Base-by-base conservation (phyloP, 2,113 vertebrate genomes). In the Orientallactaga bullata region DNA sequence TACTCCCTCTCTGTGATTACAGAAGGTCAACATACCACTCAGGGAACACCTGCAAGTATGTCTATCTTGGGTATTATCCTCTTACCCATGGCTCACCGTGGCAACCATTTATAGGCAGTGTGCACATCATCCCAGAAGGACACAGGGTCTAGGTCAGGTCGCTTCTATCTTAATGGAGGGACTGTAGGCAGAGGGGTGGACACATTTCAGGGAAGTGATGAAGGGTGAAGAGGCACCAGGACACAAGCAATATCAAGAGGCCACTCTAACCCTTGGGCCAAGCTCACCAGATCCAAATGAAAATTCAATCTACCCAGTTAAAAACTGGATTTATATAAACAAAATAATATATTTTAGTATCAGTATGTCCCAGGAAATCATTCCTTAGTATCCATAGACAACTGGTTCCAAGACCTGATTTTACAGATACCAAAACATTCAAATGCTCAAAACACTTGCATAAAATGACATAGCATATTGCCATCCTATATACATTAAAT, bases 91-190 rank as follows among this genome's bases (percentile, higher is more conserved):
- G 11, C 60, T 39, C 4, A 28, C 3, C 3, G 55, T 71, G 55
- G 28, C 39, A 18, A 35, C 3, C 20, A 17, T 0, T 1, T 5
- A 15, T 0, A 1, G 13, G 7, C 21, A 16, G 9, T 8, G 1
- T 42, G 10, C 16, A 30, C n/a, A 65, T 21, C 17, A 11, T 16
- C 15, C 58, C 58, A 68, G 72, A 71, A 91, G 51, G 72, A 84
- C 73, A 39, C 17, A 51, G 63, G 11, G 2, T 23, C 47, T 23
- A 37, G 39, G 11, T 76, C 60, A 35, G 32, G 24, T 21, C 35
- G 13, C 20, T 26, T 23, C 17, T 39, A 16, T 30, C 17, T 63
- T 18, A 37, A 35, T 2, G 7, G 5, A 23, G 16, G 13, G 42
- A 58, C 18, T 28, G 16, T 13, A 42, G 6, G 24, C 42, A n/a